phyloP scores from a whole-genome alignment of 1,140 invertebrate genomes.

The Augochlora pura region DNA sequence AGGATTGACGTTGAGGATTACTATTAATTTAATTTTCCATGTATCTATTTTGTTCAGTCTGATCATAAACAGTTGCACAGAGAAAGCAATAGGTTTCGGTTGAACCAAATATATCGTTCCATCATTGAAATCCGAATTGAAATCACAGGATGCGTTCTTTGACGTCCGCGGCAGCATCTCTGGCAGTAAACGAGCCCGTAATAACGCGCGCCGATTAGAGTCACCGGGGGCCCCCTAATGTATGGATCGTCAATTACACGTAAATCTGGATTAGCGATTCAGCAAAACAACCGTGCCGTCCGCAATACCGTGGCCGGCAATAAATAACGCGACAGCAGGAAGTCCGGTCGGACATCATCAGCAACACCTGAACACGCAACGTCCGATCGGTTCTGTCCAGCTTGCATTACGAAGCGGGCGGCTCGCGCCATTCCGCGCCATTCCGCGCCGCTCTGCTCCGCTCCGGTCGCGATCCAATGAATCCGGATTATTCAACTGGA shows the following conservation, averaged over 20 bases:
- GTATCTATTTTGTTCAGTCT: too few species aligned
- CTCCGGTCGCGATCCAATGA: slow-evolving; percentile 34
- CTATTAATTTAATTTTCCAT: too few species aligned
- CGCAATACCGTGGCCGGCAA: background rate
- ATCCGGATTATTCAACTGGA: slow-evolving; percentile 36
- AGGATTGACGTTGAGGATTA: too few species aligned
- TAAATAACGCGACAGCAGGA: slow-evolving; percentile 17
- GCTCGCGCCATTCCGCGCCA: background rate
- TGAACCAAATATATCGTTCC: too few species aligned
- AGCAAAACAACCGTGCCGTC: slow-evolving; percentile 11
- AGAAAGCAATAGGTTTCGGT: too few species aligned
- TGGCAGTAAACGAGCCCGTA: too few species aligned
- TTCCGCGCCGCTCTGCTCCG: background rate
- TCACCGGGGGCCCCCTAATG: background rate
- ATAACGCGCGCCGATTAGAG: background rate
- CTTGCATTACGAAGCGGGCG: background rate
- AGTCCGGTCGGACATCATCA: slow-evolving; percentile 8
- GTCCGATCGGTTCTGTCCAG: slow-evolving; percentile 1
- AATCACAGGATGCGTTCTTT: background rate
- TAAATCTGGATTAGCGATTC: slow-evolving; percentile 17
- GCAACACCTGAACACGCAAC: slow-evolving; percentile 3
- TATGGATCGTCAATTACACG: background rate
- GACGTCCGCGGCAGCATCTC: background rate
- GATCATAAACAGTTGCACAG: too few species aligned
- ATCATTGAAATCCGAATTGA: background rate